Conservation (phyloP, 2,113 vertebrate genomes). For the Rafetus swinhoei region DNA sequence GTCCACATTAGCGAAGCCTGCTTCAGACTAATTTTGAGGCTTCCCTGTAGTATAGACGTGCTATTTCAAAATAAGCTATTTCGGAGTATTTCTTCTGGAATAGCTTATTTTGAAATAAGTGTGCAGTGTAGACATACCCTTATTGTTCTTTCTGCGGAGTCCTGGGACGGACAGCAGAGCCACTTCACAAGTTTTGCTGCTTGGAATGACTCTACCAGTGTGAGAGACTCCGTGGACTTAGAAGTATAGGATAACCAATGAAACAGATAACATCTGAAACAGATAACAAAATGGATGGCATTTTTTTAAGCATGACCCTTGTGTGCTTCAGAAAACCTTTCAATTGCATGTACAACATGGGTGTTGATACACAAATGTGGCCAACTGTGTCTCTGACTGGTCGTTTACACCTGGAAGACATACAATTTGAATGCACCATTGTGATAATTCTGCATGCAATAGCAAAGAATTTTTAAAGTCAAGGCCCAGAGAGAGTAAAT, state of each 20-base stretch:
- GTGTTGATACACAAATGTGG: not conserved
- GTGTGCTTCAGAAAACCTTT: not conserved
- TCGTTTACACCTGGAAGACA: not conserved
- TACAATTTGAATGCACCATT: not conserved
- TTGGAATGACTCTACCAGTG: not conserved
- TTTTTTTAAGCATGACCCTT: not conserved
- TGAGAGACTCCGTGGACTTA: not conserved
- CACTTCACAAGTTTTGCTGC: not conserved
- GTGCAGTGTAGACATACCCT: no score
- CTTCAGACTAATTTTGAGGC: no score
- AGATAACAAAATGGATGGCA: not conserved
- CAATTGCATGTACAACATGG: not conserved
- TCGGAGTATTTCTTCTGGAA: no score
- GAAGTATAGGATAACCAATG: not conserved
- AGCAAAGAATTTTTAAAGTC: not conserved
- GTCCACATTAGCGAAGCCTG: no score
- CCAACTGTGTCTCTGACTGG: not conserved
- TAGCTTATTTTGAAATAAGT: no score
- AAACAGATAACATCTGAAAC: not conserved
- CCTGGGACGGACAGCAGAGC: no score
- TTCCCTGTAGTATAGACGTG: no score
- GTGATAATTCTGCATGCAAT: not conserved
- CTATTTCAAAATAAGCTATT: no score
- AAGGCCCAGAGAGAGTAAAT: not conserved
- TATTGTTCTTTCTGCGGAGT: not conserved